Evolutionary conservation across 2,797 vertebrate species (phyloP).

Genomic region (Malurus splendens): DNA sequence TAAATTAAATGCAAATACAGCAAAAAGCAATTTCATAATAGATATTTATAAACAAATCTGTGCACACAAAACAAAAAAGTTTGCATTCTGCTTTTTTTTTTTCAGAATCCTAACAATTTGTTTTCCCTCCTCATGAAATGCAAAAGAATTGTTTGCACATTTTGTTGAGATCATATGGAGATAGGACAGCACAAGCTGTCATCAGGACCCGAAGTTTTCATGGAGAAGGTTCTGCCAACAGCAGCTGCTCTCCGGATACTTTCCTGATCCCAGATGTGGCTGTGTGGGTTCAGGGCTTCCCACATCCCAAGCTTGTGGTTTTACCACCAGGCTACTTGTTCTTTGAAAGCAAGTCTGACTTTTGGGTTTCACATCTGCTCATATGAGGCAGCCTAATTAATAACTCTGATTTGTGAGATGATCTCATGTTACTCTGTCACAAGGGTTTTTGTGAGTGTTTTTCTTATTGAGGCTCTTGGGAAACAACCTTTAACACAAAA

Average conservation of each 20-base stretch:
- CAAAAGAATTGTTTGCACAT: neutral
- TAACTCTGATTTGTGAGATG: neutral
- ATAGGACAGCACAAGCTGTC: neutral
- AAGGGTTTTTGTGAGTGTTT: neutral
- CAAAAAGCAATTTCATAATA: neutral
- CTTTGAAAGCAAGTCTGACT: constrained; percentile 39
- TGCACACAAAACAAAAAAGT: neutral
- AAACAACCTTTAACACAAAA: neutral
- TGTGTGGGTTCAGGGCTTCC: constrained; percentile 9
- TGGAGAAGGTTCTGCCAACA: neutral
- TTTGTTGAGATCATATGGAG: neutral
- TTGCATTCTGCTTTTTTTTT: neutral
- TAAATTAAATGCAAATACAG: neutral
- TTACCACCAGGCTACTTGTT: constrained; percentile 30
- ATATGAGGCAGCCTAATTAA: neutral
- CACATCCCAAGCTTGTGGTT: constrained; percentile 33
- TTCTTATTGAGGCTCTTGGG: neutral
- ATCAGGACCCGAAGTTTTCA: neutral
- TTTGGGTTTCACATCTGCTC: constrained; percentile 1
- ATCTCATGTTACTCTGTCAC: neutral
- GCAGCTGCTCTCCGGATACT: neutral
- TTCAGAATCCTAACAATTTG: neutral
- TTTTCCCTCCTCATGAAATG: neutral
- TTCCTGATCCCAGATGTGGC: neutral
- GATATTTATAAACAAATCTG: neutral